These are phyloP conservation scores for Drosophila incognita DNA, from an alignment of 2,888 invertebrate genomes.

Conservation along the genomic window DNA sequence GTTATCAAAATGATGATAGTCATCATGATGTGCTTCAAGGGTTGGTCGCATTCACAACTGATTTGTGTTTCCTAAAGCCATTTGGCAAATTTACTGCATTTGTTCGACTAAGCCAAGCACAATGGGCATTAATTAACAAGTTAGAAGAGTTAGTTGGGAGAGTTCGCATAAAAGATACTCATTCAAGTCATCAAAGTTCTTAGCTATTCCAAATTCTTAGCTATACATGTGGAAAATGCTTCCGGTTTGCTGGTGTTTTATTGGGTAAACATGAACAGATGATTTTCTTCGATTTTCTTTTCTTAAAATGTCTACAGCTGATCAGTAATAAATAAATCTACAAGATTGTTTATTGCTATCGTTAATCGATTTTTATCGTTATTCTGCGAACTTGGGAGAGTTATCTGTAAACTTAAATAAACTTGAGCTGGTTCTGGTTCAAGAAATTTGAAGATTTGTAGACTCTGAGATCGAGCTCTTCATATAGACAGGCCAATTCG, in stretches of 20 bases:
- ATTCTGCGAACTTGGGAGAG: not conserved
- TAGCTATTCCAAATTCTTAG: not conserved
- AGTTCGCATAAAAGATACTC: not conserved
- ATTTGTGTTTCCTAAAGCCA: not conserved
- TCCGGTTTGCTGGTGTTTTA: not conserved
- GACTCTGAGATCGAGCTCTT: not conserved
- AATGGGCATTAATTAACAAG: not conserved
- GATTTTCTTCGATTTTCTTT: too few species aligned
- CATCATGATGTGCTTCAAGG: not conserved
- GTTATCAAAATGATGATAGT: not conserved
- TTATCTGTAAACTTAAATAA: not conserved
- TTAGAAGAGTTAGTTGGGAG: not conserved
- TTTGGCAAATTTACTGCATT: not conserved
- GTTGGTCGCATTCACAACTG: not conserved
- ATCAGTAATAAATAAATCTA: too few species aligned
- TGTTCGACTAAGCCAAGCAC: not conserved
- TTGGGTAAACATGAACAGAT: not conserved
- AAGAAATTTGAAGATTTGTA: not conserved
- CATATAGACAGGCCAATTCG: not conserved
- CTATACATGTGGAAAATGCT: not conserved
- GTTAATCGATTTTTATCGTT: not conserved
- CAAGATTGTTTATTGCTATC: not conserved
- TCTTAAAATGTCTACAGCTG: too few species aligned
- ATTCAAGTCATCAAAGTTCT: not conserved
- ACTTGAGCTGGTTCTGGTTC: not conserved